Evolutionary conservation across 2,888 invertebrate species (phyloP).

Genomic region (Odontomyia ornata): DNA sequence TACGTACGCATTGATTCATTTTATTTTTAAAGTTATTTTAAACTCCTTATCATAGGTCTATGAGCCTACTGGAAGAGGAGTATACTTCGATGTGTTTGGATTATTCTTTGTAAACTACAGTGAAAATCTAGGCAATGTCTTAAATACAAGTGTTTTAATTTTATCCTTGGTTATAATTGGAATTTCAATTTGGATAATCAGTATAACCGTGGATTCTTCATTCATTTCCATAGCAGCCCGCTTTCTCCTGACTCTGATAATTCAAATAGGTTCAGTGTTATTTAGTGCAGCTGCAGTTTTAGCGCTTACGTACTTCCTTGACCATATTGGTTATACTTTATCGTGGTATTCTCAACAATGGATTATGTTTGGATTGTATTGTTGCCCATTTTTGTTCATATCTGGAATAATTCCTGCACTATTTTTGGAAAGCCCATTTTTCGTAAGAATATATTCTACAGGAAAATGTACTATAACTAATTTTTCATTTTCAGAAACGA

Average conservation of each 20-base stretch:
- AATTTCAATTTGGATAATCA: slow-evolving; percentile 57
- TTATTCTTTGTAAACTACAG: slow-evolving; percentile 74
- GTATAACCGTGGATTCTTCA: slow-evolving; percentile 54
- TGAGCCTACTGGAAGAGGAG: slow-evolving; percentile 52
- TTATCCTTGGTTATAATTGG: slow-evolving; percentile 59
- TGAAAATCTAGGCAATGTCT: slow-evolving; percentile 63
- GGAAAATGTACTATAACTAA: too few species aligned
- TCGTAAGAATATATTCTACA: slow-evolving; percentile 4
- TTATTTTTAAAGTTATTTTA: not conserved
- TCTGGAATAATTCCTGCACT: slow-evolving; percentile 59
- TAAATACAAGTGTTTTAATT: slow-evolving; percentile 61
- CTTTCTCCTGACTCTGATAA: slow-evolving; percentile 55
- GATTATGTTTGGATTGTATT: slow-evolving; percentile 65
- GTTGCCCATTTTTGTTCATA: slow-evolving; percentile 61
- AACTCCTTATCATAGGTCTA: too few species aligned
- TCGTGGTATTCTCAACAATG: slow-evolving; percentile 70
- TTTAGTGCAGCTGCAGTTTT: slow-evolving; percentile 57
- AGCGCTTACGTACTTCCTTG: slow-evolving; percentile 61
- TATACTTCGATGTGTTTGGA: slow-evolving; percentile 80
- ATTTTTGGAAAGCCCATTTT: slow-evolving; percentile 49
- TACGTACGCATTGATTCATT: slow-evolving; percentile 54
- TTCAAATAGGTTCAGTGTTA: slow-evolving; percentile 57
- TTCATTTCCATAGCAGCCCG: slow-evolving; percentile 55
- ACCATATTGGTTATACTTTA: slow-evolving; percentile 64
- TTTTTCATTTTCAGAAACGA: not conserved